These are phyloP conservation scores for Platyrinchus mystaceus DNA, from an alignment of 2,797 vertebrate species.

Conservation along the genomic window DNA sequence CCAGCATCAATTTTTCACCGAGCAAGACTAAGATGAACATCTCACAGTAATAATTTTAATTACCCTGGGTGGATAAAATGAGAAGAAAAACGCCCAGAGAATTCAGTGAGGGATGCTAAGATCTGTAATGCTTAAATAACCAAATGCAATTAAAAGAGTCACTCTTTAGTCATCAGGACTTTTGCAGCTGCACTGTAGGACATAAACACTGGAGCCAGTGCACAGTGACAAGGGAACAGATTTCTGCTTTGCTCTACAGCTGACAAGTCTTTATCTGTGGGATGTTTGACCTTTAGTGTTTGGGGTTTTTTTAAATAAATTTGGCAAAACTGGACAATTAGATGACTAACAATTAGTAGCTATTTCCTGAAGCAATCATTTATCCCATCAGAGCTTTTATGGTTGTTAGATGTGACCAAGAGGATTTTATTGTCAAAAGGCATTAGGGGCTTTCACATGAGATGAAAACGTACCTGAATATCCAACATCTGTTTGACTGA, in stretches of 20 bases:
- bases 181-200: slow-evolving; percentile 8
- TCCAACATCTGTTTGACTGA: neutral
- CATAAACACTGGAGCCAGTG: neutral
- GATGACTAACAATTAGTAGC: neutral
- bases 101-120: slow-evolving; percentile 22
- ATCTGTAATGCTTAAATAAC: slow-evolving; percentile 37
- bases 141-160: slow-evolving; percentile 53
- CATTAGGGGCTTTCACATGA: neutral
- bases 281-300: neutral
- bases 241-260: neutral
- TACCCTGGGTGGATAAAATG: slow-evolving; percentile 39
- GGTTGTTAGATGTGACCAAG: neutral
- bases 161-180: slow-evolving; percentile 46
- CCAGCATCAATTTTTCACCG: slow-evolving; percentile 20
- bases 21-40: slow-evolving; percentile 37
- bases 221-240: slow-evolving; percentile 34
- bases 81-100: slow-evolving; percentile 30
- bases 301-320: neutral
- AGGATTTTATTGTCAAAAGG: neutral
- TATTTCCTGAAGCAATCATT: neutral
- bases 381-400: neutral
- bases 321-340: neutral
- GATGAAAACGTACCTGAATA: neutral
- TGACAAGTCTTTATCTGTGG: neutral
- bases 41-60: slow-evolving; percentile 60